Evolutionary conservation across 1,140 invertebrate species (phyloP), one percentile per base, ranked within the genome.

Genomic region (Brachionus manjavacas): DNA sequence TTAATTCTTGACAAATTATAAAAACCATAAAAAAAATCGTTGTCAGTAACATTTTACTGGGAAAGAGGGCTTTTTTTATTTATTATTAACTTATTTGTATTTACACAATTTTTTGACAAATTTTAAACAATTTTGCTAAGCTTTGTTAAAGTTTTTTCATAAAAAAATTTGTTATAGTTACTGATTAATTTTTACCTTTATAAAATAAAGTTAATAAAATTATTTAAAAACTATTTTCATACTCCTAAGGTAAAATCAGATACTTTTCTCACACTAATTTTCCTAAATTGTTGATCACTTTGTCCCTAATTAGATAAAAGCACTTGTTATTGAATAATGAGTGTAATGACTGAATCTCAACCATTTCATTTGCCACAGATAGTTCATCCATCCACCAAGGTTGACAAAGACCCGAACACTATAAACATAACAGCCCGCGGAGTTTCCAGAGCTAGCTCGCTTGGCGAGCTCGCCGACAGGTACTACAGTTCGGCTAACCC

Each of bases 181-280:
- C 72, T 76, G 72, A 76, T 76, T 76, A 49, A 49, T 76, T 76
- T 49, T 72, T 72, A 72, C 68, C 68, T 72, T 72, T 41, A 16
- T 16, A 41, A 20, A 39, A 20, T 20, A 41, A 35, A 41, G 31
- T 72, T 72, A 72, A 49, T 49, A 49, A 20, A 20, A 74, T 6
- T 41, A 74, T 41, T 41, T 23, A 23, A 16, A 39, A 74, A 74
- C 39, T 41, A 74, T 41, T 74, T 43, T 74, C 39, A 41, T 12
- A 41, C 39, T 74, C 11, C 35, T 46, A 43, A 74, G n/a, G 31
- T 39, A 68, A 68, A 68, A 68, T 68, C n/a, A 4, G 14, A 31
- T 23, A 60, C 16, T 31, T 68, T 31, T 31, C 25, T 68, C 14
- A 14, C n/a, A n/a, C 6, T 14, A 16, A 68, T 31, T 31, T 31